phyloP scores from a whole-genome alignment of 2,797 vertebrate genomes.

The Mycteria americana region DNA sequence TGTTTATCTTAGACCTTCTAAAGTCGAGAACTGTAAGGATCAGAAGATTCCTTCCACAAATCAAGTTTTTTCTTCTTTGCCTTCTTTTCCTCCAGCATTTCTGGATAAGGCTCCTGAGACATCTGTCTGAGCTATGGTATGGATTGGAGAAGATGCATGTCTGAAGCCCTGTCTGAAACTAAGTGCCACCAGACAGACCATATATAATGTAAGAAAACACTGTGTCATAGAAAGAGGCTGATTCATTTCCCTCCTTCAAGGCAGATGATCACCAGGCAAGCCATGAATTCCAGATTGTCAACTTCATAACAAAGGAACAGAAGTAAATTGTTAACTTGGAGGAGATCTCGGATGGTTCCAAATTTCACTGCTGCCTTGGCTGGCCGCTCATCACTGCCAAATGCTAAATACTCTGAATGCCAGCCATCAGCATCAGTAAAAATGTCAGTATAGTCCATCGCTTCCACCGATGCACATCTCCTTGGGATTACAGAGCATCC shows the following conservation, averaged over 20 bases:
- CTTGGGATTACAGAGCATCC: slow-evolving; percentile 12
- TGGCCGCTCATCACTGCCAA: background rate
- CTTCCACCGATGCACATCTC: background rate
- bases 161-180: background rate
- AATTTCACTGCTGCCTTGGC: background rate
- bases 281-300: background rate
- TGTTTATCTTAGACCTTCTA: background rate
- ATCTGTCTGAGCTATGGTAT: background rate
- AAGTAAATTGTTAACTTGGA: slow-evolving; percentile 9
- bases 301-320: background rate
- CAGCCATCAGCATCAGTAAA: background rate
- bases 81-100: background rate
- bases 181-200: background rate
- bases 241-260: slow-evolving; percentile 13
- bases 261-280: background rate
- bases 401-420: background rate
- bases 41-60: background rate
- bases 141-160: background rate
- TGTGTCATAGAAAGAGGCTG: background rate
- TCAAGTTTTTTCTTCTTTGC: background rate
- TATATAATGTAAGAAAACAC: background rate
- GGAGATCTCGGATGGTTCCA: background rate
- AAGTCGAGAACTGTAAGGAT: background rate
- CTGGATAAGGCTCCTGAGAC: background rate
- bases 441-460: background rate